Evolutionary conservation across 2,888 invertebrate species (phyloP).

Genomic region (Spatulosminthurus flaviceps): DNA sequence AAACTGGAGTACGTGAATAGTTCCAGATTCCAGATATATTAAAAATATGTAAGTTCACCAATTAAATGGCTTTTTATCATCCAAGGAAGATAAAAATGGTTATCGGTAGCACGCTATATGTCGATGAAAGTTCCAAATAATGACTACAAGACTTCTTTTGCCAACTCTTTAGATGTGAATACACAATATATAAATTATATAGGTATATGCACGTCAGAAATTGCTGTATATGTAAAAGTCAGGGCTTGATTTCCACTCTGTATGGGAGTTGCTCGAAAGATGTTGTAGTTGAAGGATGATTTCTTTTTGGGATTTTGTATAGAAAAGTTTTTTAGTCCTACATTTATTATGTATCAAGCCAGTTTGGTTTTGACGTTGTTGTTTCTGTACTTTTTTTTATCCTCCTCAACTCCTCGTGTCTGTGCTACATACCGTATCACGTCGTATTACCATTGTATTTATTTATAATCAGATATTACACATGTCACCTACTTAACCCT

Average conservation of each 20-base stretch:
- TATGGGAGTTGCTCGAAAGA: background rate
- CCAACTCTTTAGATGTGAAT: background rate
- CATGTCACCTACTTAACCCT: conserved; percentile 9
- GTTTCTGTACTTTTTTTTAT: background rate
- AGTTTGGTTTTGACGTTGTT: conserved; percentile 1
- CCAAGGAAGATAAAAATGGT: conserved; percentile 4
- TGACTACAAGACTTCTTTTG: background rate
- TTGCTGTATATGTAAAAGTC: too few species aligned
- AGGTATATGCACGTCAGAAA: background rate
- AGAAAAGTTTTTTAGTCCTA: background rate
- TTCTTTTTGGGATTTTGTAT: background rate
- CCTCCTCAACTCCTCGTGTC: background rate
- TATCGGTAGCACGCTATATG: conserved; percentile 11
- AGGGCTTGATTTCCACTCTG: conserved; percentile 1
- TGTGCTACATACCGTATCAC: background rate
- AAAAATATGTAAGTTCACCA: background rate
- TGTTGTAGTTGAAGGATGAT: background rate
- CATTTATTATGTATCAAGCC: background rate
- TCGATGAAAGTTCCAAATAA: conserved; percentile 5
- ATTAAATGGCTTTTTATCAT: background rate
- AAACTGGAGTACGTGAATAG: background rate
- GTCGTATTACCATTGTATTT: background rate
- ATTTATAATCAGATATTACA: conserved; percentile 12
- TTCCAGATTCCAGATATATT: background rate
- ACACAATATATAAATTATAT: background rate